phyloP scores from a whole-genome alignment of 2,113 vertebrate genomes.

The Elachura formosa region DNA sequence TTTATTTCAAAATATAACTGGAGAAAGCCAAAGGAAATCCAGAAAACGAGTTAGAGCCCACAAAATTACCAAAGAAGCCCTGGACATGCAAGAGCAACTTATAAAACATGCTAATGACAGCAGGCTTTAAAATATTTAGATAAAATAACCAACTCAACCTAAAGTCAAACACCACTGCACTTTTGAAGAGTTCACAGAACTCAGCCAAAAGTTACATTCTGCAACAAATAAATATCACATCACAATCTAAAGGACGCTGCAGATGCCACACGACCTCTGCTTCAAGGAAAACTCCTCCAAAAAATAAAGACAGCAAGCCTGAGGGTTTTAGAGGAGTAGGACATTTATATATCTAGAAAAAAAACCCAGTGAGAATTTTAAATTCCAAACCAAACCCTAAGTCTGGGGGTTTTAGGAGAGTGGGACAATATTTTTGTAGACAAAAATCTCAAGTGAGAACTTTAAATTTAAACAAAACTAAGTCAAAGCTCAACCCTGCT shows the following conservation, averaged over 20 bases:
- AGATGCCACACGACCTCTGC: rapidly evolving
- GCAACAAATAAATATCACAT: background rate
- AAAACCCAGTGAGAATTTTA: background rate
- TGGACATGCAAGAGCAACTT: background rate
- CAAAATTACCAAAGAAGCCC: background rate
- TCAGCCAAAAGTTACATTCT: background rate
- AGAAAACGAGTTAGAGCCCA: background rate
- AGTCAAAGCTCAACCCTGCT: background rate
- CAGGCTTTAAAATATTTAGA: background rate
- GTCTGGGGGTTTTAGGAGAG: no score
- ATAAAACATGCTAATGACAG: background rate
- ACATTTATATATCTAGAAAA: background rate
- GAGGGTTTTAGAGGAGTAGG: background rate
- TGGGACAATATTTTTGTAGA: no score
- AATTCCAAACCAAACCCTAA: background rate
- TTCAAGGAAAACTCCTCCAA: background rate
- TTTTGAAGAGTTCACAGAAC: background rate
- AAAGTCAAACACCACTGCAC: background rate
- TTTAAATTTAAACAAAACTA: background rate
- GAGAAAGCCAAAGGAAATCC: background rate
- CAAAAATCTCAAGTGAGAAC: background rate
- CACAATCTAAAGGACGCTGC: background rate
- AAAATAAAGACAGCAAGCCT: background rate
- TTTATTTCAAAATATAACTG: background rate
- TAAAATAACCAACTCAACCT: background rate